phyloP scores from a whole-genome alignment of 2,888 invertebrate genomes.

The Dicyrtoma fusca region DNA sequence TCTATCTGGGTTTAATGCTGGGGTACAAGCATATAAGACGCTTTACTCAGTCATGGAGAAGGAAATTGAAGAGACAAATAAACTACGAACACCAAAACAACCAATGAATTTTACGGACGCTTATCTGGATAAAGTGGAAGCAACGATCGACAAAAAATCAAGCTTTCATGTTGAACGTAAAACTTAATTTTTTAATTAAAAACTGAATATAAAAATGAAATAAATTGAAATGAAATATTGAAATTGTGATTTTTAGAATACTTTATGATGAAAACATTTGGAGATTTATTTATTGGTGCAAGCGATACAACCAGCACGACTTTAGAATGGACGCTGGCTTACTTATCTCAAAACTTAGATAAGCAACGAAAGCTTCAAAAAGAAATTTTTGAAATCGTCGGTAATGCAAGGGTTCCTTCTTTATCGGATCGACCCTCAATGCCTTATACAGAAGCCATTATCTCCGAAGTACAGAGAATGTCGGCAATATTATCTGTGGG shows the following conservation, averaged over 20 bases:
- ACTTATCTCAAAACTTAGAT: background rate
- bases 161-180: background rate
- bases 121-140: slow-evolving; percentile 2
- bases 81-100: background rate
- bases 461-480: background rate
- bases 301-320: background rate
- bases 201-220: too few relatives aligned
- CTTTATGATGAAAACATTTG: background rate
- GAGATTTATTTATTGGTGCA: background rate
- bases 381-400: background rate
- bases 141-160: background rate
- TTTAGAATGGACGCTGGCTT: background rate
- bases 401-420: background rate
- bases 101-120: slow-evolving; percentile 10
- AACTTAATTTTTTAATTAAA: background rate
- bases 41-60: background rate
- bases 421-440: background rate
- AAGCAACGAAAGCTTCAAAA: background rate
- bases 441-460: slow-evolving; percentile 11
- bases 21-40: background rate
- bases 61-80: background rate
- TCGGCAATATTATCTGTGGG: background rate
- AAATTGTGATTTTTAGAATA: too few relatives aligned
- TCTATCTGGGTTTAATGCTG: background rate
- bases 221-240: too few relatives aligned